Percentiles rank a stretch among this genome's conserved stretches.
Conservation (phyloP, 2,888 invertebrate species). For the Lasioglossum zephyrum region DNA sequence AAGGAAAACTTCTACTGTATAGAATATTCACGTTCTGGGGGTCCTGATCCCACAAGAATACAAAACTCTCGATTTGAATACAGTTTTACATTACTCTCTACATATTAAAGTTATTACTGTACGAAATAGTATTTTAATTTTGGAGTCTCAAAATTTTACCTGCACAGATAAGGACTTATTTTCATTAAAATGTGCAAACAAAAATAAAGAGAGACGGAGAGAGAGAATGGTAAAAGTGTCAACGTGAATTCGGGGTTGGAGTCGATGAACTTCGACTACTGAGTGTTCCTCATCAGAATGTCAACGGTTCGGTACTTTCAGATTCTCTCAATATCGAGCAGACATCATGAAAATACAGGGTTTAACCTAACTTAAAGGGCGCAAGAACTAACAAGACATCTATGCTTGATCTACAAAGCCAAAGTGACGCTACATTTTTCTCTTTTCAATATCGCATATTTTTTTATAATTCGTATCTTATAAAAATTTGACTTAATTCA, state of each 20-base stretch:
- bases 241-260: conserved; percentile 15
- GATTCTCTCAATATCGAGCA: conserved; percentile 46
- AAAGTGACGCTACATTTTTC: conserved; percentile 54
- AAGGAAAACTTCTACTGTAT: no score
- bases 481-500: neutral
- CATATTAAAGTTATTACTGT: neutral
- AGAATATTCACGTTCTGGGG: no score
- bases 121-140: neutral
- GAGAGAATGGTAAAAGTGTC: neutral
- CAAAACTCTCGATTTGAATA: neutral
- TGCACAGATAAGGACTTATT: neutral
- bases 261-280: conserved; percentile 53
- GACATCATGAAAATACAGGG: conserved; percentile 51
- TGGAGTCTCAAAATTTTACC: neutral
- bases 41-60: no score
- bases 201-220: neutral
- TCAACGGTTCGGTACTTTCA: conserved; percentile 26
- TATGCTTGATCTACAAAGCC: conserved; percentile 23
- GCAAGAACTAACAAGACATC: conserved; percentile 7
- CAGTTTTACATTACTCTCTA: neutral
- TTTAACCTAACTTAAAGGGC: conserved; percentile 14
- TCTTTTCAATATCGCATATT: neutral
- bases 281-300: conserved; percentile 56
- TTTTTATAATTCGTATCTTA: neutral
- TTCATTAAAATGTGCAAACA: neutral